Evolutionary conservation across 2,888 invertebrate species (phyloP), one percentile per base, ranked within the genome.

Genomic region (Tridacna gigas): DNA sequence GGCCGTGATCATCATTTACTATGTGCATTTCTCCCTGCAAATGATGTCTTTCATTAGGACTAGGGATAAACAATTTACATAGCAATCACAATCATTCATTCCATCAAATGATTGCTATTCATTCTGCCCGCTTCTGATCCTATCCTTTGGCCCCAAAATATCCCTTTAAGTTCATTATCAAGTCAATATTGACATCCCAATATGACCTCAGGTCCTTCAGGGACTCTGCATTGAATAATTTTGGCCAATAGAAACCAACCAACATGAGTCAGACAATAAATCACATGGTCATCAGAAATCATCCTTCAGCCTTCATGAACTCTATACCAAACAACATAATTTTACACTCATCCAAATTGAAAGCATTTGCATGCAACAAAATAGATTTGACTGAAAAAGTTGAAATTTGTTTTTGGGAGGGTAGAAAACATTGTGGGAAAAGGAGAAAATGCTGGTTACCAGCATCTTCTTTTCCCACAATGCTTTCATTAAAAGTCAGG

Each of bases 111-210:
- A 71, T 71, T 71, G 51, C 71, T 71, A 71, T 71, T 71, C 48
- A 71, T 71, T 71, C 26, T n/a, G 25, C 26, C 71, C 71, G 22
- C 51, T 71, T 51, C 25, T 75, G 75, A 22, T 25, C 65, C n/a
- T 15, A 12, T 37, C 75, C 61, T 47, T 47, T 61, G 61, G 47
- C 65, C 61, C 63, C 47, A 25, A 63, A 47, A 61, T 63, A 65
- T 65, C 63, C 63, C 63, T 7, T n/a, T 67, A 73, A 71, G 80
- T 80, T 83, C 80, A 84, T 83, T 80, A 80, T 77, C 69, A 48
- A 78, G 71, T 60, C 71, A 74, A 74, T 78, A 75, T 77, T 80
- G 78, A 80, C 84, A 84, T 65, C 37, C 63, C 51, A 63, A 26
- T 51, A 28, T 84, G 84, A 84, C 84, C 84, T 74, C 78, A 71